Base-by-base conservation (phyloP, 1,140 invertebrate species). In the Schlechtendalia chinensis region DNA sequence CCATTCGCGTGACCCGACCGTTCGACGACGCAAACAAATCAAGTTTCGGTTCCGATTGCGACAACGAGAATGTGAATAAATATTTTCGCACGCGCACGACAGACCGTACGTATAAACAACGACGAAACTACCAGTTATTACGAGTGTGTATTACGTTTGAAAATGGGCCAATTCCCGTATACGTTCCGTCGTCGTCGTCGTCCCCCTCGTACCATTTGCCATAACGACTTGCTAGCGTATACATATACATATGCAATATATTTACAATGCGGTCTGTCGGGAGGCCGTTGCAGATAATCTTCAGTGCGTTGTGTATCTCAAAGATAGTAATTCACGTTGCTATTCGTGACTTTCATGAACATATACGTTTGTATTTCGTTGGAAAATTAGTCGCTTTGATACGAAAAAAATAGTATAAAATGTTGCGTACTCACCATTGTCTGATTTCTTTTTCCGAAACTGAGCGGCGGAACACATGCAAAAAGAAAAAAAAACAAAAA, bases 391-490 rank as follows among this genome's bases (percentile, higher is more conserved):
- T 59, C 10, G 59, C 4, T 32, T 39, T 8, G 32, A 11, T 19
- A 71, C 14, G 50, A 53, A 53, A 11, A 5, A 22, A 69, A 69
- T 47, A 8, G 16, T 39, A 14, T 69, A 29, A 53, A 50, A n/a
- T 5, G 19, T 27, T 17, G 24, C 63, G 17, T 74, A 84, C 84
- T 84, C 77, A 84, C 84, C 84, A 84, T 81, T 84, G 84, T 81
- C 84, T 82, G 50, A 84, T 84, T 84, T 84, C 84, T 80, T 84
- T 84, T 82, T 84, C 84, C 59, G 83, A 84, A 82, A 84, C 84
- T 84, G 83, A 58, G 59, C 80, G 81, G 81, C 82, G 75, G 56
- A 80, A 83, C 67, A 81, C 56, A 82, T 74, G 82, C 69, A 82
- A 56, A 80, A 75, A 83, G 75, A 5, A 82, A n/a, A 53, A 11